Percentiles rank a stretch among this genome's conserved stretches.
phyloP scores from a whole-genome alignment of 35 echinoderm and acorn worm genomes.

The Heliocidaris erythrogramma region DNA sequence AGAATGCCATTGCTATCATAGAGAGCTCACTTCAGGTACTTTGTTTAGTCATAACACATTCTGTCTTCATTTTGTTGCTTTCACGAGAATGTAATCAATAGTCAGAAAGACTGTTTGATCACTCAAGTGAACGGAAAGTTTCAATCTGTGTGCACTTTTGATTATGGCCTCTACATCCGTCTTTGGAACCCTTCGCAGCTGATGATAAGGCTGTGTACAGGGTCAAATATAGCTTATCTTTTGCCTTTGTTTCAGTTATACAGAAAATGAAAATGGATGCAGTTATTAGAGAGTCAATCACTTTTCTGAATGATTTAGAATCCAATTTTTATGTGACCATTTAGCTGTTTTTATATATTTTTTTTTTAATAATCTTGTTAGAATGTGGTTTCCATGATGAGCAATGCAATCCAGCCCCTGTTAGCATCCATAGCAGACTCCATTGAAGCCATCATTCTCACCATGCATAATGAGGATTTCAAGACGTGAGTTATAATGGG shows the following conservation, averaged over 20 bases:
- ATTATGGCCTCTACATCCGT: no score
- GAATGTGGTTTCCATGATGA: constrained; percentile 87
- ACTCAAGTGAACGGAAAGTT: no score
- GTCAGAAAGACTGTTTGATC: no score
- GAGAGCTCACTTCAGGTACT: constrained; percentile 76
- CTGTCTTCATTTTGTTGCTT: neutral
- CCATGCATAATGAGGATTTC: constrained; percentile 98
- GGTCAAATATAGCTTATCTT: no score
- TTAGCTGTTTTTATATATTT: neutral
- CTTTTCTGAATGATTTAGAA: no score
- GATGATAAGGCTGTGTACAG: no score
- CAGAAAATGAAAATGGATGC: no score
- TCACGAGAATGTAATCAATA: neutral
- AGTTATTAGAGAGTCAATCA: no score
- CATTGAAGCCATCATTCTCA: constrained; percentile 96
- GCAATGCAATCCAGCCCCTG: constrained; percentile 88
- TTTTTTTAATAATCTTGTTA: constrained; percentile 35
- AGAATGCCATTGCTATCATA: constrained; percentile 73
- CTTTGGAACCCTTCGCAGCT: no score
- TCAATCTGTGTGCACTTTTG: no score
- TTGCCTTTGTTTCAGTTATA: no score
- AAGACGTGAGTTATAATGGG: constrained; percentile 70
- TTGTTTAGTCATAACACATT: neutral
- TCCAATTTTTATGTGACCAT: no score
- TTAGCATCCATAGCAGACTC: constrained; percentile 82